Evolutionary conservation across 2,888 invertebrate species (phyloP).

Genomic region (Coecobrya sp.): DNA sequence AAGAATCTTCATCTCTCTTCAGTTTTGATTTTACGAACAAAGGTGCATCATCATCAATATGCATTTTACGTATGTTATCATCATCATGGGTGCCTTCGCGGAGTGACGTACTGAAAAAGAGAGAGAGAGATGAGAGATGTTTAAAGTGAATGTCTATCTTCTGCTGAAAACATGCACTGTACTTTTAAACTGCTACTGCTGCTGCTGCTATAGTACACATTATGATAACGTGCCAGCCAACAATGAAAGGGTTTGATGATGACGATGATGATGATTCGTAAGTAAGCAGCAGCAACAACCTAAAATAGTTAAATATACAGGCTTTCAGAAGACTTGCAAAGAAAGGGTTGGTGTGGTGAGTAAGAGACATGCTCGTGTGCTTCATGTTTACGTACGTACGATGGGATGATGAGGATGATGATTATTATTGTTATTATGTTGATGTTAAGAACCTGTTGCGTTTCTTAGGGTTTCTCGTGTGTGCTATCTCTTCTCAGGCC

Average conservation of each 20-base stretch:
- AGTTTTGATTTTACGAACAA: conserved; percentile 6
- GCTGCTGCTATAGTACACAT: background rate
- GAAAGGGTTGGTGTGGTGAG: too few relatives aligned
- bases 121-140: background rate
- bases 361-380: conserved; percentile 67
- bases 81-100: conserved; percentile 11
- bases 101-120: background rate
- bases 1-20: background rate
- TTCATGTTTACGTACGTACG: conserved; percentile 65
- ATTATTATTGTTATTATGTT: conserved; percentile 22
- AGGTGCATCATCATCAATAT: conserved; percentile 9
- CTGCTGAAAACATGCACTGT: background rate
- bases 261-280: too few relatives aligned
- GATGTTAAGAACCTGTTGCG: conserved; percentile 76
- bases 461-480: conserved; percentile 57
- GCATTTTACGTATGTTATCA: conserved; percentile 10
- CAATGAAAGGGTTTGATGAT: conserved; percentile 55
- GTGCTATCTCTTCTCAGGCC: conserved; percentile 37
- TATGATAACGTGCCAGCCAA: conserved; percentile 60
- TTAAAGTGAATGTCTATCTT: conserved; percentile 36
- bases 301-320: conserved; percentile 46
- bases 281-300: too few relatives aligned
- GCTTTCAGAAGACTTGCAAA: conserved; percentile 13
- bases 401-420: conserved; percentile 38
- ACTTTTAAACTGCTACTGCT: background rate